phyloP scores from a whole-genome alignment of 2,797 vertebrate species.

The Acanthurus tractus region DNA sequence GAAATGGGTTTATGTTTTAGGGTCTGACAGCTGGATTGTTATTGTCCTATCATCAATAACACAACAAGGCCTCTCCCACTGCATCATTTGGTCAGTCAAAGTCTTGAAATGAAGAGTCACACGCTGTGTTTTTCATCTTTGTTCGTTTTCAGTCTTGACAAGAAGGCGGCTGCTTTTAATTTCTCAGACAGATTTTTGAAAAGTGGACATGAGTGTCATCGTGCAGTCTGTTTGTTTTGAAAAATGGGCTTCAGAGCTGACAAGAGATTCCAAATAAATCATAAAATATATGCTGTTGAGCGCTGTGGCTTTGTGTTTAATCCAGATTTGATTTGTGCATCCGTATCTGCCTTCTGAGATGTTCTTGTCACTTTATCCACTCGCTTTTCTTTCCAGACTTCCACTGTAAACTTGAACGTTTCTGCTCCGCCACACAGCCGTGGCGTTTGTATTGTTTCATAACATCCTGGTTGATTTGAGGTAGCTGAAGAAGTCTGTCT shows the following conservation, averaged over 20 bases:
- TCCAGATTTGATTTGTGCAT: constrained; percentile 17
- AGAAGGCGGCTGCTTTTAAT: constrained; percentile 27
- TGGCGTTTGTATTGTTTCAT: constrained; percentile 43
- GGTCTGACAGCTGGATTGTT: constrained; percentile 21
- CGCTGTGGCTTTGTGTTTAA: background rate
- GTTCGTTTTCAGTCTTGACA: constrained; percentile 9
- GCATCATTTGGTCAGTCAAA: constrained; percentile 11
- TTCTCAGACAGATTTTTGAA: constrained; percentile 8
- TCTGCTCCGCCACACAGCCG: constrained; percentile 39
- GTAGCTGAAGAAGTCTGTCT: constrained; percentile 58
- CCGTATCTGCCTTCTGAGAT: constrained; percentile 27
- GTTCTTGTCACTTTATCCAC: constrained; percentile 24
- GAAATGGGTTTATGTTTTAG: constrained; percentile 9
- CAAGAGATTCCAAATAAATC: constrained; percentile 21
- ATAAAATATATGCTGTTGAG: background rate
- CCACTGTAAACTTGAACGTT: constrained; percentile 10
- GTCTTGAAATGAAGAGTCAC: constrained; percentile 12
- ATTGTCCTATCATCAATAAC: background rate
- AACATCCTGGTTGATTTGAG: constrained; percentile 53
- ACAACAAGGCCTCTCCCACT: background rate
- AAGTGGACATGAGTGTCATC: constrained; percentile 32
- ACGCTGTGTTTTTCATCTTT: background rate
- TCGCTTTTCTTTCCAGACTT: constrained; percentile 33
- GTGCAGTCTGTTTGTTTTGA: constrained; percentile 26
- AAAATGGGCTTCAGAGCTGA: background rate